Base-by-base conservation (phyloP, 2,888 invertebrate genomes). In the Eristalis arbustorum region DNA sequence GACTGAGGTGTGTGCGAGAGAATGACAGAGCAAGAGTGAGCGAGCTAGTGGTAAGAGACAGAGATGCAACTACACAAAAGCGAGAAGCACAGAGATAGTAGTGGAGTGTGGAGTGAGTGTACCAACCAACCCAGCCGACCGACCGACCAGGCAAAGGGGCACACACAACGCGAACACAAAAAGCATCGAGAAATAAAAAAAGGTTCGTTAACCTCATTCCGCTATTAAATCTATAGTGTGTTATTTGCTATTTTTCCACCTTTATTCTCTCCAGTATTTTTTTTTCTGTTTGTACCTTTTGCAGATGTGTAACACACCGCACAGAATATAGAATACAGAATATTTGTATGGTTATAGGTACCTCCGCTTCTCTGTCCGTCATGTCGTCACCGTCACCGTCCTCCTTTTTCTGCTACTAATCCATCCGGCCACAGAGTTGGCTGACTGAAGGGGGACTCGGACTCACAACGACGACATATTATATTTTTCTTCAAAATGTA, bases 131-230 rank as follows among this genome's bases (percentile, higher is more conserved):
- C 31, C 0, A 31, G 0, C 8, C 8, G 6, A 25, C 25, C 8
- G 6, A 25, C 25, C 25, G 25, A 25, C 25, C 25, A 31, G 6
- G 31, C 31, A 8, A 49, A 72, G 31, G 64, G 42, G 63, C 72
- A 81, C 37, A 14, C 73, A 77, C 59, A 59, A 25, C 59, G 57
- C 56, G 66, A 80, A 80, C 79, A 75, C 79, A 76, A 80, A 80
- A 72, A 73, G 66, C 76, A 88, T 83, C 83, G 79, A 89, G 59
- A 80, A 84, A 88, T 79, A 79, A 78, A 87, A 82, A 81, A 89
- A 89, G 82, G 91, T 91, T 90, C 90, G 90, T 91, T 91, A 88
- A 91, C 91, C 90, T 90, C 89, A 87, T 88, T 85, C 84, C 83
- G 75, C 82, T 87, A 79, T 87, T 83, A 83, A 87, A 87, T 82